Evolutionary conservation across 2,888 invertebrate species (phyloP).

Genomic region (Eupithecia exiguata): DNA sequence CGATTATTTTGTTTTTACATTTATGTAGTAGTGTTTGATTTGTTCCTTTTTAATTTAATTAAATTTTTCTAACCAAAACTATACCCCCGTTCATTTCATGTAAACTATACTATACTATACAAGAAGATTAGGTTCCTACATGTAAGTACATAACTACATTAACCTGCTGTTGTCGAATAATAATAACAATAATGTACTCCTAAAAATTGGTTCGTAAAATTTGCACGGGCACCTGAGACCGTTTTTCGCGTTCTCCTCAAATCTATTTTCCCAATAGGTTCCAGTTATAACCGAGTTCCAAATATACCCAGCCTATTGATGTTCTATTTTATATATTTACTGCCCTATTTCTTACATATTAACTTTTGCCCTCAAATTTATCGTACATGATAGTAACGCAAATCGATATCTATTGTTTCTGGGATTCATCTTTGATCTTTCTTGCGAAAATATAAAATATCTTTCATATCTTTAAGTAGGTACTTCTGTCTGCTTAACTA

Average conservation of each 20-base stretch:
- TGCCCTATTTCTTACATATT: constrained; percentile 52
- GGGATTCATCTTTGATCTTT: constrained; percentile 3
- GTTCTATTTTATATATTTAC: constrained; percentile 61
- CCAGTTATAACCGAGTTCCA: constrained; percentile 65
- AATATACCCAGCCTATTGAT: constrained; percentile 47
- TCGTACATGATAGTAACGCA: no score
- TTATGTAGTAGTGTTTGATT: neutral
- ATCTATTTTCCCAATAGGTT: constrained; percentile 55
- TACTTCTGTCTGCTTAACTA: constrained; percentile 19
- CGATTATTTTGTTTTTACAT: neutral
- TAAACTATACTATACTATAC: neutral
- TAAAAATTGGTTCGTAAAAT: constrained; percentile 56
- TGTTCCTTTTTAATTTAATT: neutral
- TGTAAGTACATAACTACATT: neutral
- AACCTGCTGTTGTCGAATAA: neutral
- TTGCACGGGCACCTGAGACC: constrained; percentile 53
- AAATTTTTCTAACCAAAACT: neutral
- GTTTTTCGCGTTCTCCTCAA: constrained; percentile 53
- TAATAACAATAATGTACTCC: neutral
- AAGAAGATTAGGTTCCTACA: neutral
- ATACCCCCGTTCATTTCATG: neutral
- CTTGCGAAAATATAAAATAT: neutral
- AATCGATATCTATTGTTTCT: no score
- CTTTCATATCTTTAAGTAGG: neutral
- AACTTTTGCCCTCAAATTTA: constrained; percentile 27